Percentiles rank a stretch among this genome's conserved stretches.
These are phyloP conservation scores for Apotomis turbidana DNA, from an alignment of 2,888 invertebrate species.

Conservation along the genomic window DNA sequence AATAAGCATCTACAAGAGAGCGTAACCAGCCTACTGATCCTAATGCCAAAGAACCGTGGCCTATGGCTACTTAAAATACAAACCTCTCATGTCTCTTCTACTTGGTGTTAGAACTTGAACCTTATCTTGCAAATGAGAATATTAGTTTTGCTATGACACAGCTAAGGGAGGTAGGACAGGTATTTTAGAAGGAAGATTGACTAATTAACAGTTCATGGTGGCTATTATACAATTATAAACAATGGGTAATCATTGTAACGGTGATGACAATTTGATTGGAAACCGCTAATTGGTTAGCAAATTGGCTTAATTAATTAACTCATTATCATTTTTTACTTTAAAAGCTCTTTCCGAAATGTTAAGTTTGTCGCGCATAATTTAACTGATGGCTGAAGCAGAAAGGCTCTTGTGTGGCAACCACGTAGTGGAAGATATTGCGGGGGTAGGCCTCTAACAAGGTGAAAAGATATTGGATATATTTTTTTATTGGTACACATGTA, in stretches of 20 bases:
- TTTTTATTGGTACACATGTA: too few species aligned
- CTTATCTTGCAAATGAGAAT: background rate
- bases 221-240: slow-evolving; percentile 11
- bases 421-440: too few species aligned
- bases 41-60: slow-evolving; percentile 31
- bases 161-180: background rate
- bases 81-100: background rate
- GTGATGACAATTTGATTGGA: slow-evolving; percentile 19
- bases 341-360: background rate
- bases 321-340: background rate
- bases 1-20: slow-evolving; percentile 4
- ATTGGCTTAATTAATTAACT: background rate
- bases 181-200: background rate
- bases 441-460: too few species aligned
- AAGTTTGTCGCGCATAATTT: too few species aligned
- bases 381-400: too few species aligned
- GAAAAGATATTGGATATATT: too few species aligned
- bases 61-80: background rate
- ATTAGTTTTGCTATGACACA: background rate
- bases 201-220: slow-evolving; percentile 4
- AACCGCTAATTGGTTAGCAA: background rate
- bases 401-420: too few species aligned
- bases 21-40: slow-evolving; percentile 16
- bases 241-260: slow-evolving; percentile 22
- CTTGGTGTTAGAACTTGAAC: background rate